phyloP scores from a whole-genome alignment of 2,113 vertebrate genomes.

The Serinus canaria region DNA sequence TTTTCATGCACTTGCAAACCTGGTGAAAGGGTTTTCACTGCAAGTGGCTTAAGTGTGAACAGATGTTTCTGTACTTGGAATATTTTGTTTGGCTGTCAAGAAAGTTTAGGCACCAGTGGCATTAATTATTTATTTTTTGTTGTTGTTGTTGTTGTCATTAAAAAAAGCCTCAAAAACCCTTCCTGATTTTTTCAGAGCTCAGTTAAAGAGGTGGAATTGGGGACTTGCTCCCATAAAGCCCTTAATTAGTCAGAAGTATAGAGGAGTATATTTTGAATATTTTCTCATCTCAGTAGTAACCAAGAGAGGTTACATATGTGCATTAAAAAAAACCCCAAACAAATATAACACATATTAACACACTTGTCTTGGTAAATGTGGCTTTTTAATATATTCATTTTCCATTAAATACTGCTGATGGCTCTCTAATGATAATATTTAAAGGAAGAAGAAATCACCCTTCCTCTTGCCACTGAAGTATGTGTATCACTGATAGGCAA shows the following conservation, averaged over 20 bases:
- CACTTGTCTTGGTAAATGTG: not conserved
- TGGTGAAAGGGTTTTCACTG: not conserved
- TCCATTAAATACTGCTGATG: not conserved
- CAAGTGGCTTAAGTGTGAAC: not conserved
- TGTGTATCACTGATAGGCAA: not conserved
- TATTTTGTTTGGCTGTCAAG: not conserved
- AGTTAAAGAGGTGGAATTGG: not conserved
- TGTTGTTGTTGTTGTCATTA: not conserved
- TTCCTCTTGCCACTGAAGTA: not conserved
- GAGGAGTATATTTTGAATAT: not conserved
- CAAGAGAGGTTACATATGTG: not conserved
- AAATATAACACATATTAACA: not conserved
- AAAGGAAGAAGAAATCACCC: not conserved
- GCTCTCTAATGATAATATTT: not conserved
- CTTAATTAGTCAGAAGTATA: not conserved
- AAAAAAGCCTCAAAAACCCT: not conserved
- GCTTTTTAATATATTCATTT: not conserved
- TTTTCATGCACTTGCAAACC: not conserved
- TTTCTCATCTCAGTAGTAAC: not conserved
- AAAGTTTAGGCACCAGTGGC: not conserved
- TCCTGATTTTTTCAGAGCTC: not conserved
- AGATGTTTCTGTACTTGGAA: not conserved
- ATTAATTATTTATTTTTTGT: not conserved
- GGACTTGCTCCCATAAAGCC: not conserved
- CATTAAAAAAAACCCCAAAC: not conserved